phyloP scores from a whole-genome alignment of 1,140 invertebrate species.

The Lepidurus couesii region DNA sequence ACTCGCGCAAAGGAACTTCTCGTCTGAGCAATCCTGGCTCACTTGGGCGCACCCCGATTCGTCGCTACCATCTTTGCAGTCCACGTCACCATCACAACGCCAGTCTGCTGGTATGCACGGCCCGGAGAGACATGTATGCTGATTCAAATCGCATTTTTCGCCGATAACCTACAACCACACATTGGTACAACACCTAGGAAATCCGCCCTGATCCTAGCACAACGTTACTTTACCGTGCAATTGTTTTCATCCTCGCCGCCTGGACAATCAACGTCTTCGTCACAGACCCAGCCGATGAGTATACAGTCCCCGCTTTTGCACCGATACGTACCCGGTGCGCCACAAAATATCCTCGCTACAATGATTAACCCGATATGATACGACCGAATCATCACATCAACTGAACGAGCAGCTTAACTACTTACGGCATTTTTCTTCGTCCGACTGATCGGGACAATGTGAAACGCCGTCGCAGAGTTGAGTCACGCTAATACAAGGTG shows the following conservation, averaged over 20 bases:
- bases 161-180: neutral
- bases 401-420: too few relatives aligned
- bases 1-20: neutral
- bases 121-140: neutral
- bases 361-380: neutral
- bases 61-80: slow-evolving; percentile 90
- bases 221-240: slow-evolving; percentile 45
- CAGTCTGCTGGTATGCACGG: slow-evolving; percentile 88
- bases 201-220: too few relatives aligned
- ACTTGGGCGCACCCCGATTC: slow-evolving; percentile 61
- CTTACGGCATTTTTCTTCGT: slow-evolving; percentile 17
- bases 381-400: too few relatives aligned
- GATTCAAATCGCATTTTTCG: neutral
- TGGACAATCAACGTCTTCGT: slow-evolving; percentile 46
- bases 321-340: slow-evolving; percentile 22
- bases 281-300: slow-evolving; percentile 44
- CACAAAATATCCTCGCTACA: neutral
- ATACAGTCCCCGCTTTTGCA: slow-evolving; percentile 36
- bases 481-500: neutral
- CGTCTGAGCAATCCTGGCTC: neutral
- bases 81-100: slow-evolving; percentile 92
- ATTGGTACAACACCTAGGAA: too few relatives aligned
- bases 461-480: neutral
- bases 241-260: slow-evolving; percentile 47
- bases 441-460: neutral